phyloP scores from a whole-genome alignment of 37 sponge, comb jelly and placozoan genomes.

The Halisarca cf. caerulea region DNA sequence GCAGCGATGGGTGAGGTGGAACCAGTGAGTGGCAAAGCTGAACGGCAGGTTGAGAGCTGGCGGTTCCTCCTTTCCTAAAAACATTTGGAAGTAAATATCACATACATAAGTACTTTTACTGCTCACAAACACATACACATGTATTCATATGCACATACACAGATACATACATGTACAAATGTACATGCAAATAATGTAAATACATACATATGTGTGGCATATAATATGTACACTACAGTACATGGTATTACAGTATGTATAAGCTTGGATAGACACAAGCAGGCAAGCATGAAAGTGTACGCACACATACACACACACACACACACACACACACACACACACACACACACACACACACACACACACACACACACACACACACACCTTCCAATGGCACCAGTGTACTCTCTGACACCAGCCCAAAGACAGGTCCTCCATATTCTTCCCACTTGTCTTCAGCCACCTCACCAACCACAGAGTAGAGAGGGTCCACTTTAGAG shows the following conservation, averaged over 20 bases:
- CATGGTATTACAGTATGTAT: too few relatives aligned
- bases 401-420: conserved; percentile 57
- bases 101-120: too few relatives aligned
- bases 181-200: too few relatives aligned
- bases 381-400: conserved; percentile 23
- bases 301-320: too few relatives aligned
- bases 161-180: too few relatives aligned
- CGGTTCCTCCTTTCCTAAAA: not conserved
- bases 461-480: conserved; percentile 32
- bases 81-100: not conserved
- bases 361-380: not conserved
- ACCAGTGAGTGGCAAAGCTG: conserved; percentile 79
- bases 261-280: too few relatives aligned
- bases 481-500: conserved; percentile 51
- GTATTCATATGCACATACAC: too few relatives aligned
- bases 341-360: not conserved
- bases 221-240: too few relatives aligned
- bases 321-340: too few relatives aligned
- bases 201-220: too few relatives aligned
- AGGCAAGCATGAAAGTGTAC: too few relatives aligned
- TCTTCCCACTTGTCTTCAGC: not conserved
- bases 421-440: conserved; percentile 39
- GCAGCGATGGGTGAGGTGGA: conserved; percentile 79
- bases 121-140: too few relatives aligned
- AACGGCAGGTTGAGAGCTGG: conserved; percentile 20